Base-by-base conservation (phyloP, 2,888 invertebrate species). In the Hartigia nigra region DNA sequence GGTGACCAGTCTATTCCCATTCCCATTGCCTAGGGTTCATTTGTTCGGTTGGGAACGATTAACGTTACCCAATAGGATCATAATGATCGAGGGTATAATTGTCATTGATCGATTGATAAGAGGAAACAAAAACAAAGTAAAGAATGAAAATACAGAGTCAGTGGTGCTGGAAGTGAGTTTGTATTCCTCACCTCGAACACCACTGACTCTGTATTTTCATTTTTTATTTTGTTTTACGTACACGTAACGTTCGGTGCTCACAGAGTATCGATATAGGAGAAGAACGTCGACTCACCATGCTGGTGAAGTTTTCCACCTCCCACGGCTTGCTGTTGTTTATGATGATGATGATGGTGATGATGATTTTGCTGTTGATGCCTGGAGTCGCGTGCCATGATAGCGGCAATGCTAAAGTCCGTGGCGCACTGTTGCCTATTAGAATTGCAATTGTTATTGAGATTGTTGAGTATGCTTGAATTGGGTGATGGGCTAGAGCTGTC, bases 401-500 rank as follows among this genome's bases (percentile, higher is more conserved):
- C 98, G 82, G 97, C 98, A 89, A 98, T 98, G 92, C 97, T 97
- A 94, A 98, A 98, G 94, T 98, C 98, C 84, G 98, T 98, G 92
- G 97, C 97, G 93, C 96, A 95, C 93, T 96, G 95, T 86, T 96
- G 95, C 90, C 95, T 92, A 91, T 94, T 94, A 82, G 95, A 90
- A 77, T 90, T 90, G 82, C 90, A 90, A 80, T 89, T 90, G 82
- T 90, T 78, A 31, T 81, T 89, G 70, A 89, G 77, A 80, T 90
- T 89, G 82, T 90, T 89, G 75, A 90, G 82, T 37, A 91, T 86
- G 79, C 88, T 90, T 82, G 88, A 88, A 85, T 90, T 90, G 37
- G 91, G 90, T 80, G 91, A 90, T 32, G 91, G 91, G 82, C 90
- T 95, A 91, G 95, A 95, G 87, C 95, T 94, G 90, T 94, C 94